Evolutionary conservation across 2,888 invertebrate species (phyloP), one percentile per base, ranked within the genome.

Genomic region (Ophioninae sp.): DNA sequence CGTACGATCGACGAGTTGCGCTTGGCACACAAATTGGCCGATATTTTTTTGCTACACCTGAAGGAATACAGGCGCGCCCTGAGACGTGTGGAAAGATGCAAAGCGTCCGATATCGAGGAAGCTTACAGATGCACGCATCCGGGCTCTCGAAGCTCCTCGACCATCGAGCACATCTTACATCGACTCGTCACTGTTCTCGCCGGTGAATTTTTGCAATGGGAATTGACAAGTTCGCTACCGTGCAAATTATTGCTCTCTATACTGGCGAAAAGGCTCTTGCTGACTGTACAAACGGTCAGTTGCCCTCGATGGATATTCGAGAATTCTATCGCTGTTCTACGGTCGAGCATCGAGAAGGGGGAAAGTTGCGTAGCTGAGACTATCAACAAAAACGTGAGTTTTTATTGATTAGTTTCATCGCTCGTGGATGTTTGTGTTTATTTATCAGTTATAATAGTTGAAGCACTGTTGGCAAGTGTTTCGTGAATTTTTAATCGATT

Each of bases 151-250:
- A 90, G 87, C 56, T 9, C 80, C 6, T 71, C 87, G 68, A 92
- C 94, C 0, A 93, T 94, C 8, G 95, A 95, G 71, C 95, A 95
- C 86, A 95, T 94, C 83, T 93, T 95, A 1, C 94, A 95, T 87
- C 93, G 95, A 81, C 90, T 95, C 37, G 93, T 95, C n/a, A 93
- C 94, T 10, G 90, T 95, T 13, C 90, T 96, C 13, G 88, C 91
- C 17, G 94, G 95, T 87, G 95, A 96, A 88, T 94, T 96, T 44
- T 93, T 96, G 0, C 95, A 95, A 0, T 95, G 95, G 95, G 96
- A 96, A 88, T 88, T 96, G 5, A 95, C 95, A 93, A 95, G 95
- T 85, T 96, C 96, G 0, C 94, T 95, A 13, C 95, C 95, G 68
- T 95, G 95, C 0, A 95, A 95, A 90, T 90, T 95, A 44, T 91